Base-by-base conservation (phyloP, 2,888 invertebrate species). In the Autographa pulchrina region DNA sequence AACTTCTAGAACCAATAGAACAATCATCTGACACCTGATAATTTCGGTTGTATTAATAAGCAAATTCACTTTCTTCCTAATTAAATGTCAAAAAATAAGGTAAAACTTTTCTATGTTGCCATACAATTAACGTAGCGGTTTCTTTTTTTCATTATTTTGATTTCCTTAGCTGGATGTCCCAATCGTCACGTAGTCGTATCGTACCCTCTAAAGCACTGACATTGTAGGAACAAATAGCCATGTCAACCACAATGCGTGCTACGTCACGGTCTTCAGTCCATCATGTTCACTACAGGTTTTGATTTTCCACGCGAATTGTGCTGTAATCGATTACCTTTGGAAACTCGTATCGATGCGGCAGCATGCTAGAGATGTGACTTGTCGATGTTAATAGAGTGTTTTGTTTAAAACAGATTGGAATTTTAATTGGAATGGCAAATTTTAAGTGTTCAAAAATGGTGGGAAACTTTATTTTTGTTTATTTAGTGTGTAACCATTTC, bases 221-320 rank as follows among this genome's bases (percentile, higher is more conserved):
- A 68, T 73, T 67, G 69, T 70, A 75, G 74, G 84, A 87, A 90
- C 85, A 90, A 90, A 90, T 89, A 79, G 88, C 82, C 78, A 75
- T 82, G 90, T 90, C 90, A 89, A 85, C 86, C 87, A 79, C 91
- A 91, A 86, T 87, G 87, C 88, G 90, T 88, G 89, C 86, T 79
- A 71, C 88, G 86, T 89, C 89, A 87, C 83, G 83, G 84, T 82
- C 80, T 78, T 83, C 85, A 86, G 85, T 90, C 88, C 80, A 85
- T 88, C 87, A 84, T 83, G 85, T 81, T 84, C 82, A 78, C 86
- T 82, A 80, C 81, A 86, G 80, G 82, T 86, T 85, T 83, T 81
- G 83, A 86, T 87, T 87, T 87, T 83, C 81, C 81, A 83, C 82
- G 73, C 77, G 78, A 82, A 82, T 81, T 77, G 73, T 62, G 73